Conservation (phyloP, 2,113 vertebrate genomes). For the Prionailurus viverrinus region DNA sequence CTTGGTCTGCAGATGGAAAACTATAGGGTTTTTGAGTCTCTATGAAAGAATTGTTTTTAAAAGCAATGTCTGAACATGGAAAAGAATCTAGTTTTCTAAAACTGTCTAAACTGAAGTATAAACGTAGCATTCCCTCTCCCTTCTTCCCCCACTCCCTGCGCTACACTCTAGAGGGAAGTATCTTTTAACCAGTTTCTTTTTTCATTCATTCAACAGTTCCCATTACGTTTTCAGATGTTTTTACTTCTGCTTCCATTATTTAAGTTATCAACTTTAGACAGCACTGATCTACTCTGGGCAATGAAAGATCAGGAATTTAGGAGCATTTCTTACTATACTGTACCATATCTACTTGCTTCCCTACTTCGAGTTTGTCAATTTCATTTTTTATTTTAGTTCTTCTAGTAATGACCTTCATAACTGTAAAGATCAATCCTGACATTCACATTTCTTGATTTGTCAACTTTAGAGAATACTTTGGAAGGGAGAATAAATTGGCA, state of each 20-base stretch:
- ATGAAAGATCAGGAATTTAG: neutral
- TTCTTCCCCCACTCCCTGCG: neutral
- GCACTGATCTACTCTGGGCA: neutral
- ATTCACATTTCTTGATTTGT: neutral
- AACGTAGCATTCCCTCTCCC: neutral
- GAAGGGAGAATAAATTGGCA: neutral
- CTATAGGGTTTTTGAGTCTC: conserved; percentile 5
- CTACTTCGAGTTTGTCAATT: neutral
- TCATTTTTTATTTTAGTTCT: conserved; percentile 18
- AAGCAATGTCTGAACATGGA: conserved; percentile 24
- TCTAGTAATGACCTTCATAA: conserved; percentile 11
- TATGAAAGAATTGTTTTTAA: neutral
- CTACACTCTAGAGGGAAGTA: neutral
- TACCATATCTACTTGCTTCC: neutral
- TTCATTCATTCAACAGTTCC: neutral
- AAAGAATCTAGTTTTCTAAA: conserved; percentile 1
- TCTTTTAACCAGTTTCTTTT: conserved; percentile 13
- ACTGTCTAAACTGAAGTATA: neutral
- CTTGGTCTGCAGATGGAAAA: conserved; percentile 40
- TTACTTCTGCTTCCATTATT: conserved; percentile 30
- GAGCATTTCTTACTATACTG: neutral
- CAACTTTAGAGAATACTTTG: neutral
- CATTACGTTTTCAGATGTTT: conserved; percentile 27
- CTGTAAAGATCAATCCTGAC: neutral
- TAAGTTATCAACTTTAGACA: neutral